Evolutionary conservation across 2,888 invertebrate genomes (phyloP).

Genomic region (Myopa testacea): DNA sequence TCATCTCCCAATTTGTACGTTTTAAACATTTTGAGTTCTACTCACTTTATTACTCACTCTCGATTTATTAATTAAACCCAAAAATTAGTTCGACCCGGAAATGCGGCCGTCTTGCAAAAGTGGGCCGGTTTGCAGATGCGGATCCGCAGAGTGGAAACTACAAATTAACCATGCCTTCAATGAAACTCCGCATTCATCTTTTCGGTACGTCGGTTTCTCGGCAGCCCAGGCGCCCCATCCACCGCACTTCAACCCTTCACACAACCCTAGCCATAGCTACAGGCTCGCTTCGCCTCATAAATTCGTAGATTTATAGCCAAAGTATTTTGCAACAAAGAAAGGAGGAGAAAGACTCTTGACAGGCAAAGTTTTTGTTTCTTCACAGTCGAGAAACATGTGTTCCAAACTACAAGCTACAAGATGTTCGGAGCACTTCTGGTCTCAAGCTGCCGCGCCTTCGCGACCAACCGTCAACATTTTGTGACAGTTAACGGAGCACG

Average conservation of each 20-base stretch:
- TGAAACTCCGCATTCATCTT: constrained; percentile 22
- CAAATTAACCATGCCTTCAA: constrained; percentile 27
- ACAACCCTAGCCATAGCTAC: neutral
- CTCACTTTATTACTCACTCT: neutral
- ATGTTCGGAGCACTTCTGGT: constrained; percentile 4
- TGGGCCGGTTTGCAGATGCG: neutral
- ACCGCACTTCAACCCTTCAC: constrained; percentile 10
- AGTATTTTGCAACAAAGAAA: constrained; percentile 24
- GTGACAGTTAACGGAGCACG: neutral
- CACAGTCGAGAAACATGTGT: constrained; percentile 28
- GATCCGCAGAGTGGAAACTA: neutral
- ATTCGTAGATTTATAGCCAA: constrained; percentile 41
- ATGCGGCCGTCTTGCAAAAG: constrained; percentile 10
- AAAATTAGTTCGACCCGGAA: constrained; percentile 7
- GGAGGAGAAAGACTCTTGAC: neutral
- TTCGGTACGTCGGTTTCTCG: neutral
- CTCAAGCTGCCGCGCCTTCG: constrained; percentile 7
- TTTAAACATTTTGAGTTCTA: neutral
- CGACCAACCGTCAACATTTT: neutral
- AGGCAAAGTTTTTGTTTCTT: constrained; percentile 32
- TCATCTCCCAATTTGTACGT: neutral
- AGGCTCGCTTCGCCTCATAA: constrained; percentile 42
- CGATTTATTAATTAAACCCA: constrained; percentile 26
- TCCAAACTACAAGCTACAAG: constrained; percentile 26
- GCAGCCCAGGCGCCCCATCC: neutral